phyloP scores from a whole-genome alignment of 2,888 invertebrate species.

The Lottia scabra region DNA sequence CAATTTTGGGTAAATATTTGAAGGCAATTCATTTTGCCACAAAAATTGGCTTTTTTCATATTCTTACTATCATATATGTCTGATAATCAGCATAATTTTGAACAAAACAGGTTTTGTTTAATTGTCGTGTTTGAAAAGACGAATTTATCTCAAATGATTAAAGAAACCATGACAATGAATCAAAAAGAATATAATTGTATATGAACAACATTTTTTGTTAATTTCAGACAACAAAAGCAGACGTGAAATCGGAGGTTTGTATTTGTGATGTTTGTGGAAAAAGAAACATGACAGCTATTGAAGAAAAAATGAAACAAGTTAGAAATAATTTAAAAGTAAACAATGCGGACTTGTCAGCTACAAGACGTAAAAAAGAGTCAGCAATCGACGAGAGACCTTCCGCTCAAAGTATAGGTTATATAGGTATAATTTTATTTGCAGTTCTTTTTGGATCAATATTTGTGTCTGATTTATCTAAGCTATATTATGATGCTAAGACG shows the following conservation, averaged over 20 bases:
- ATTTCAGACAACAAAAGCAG: too few relatives aligned
- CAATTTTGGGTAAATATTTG: too few relatives aligned
- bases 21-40: too few relatives aligned
- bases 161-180: too few relatives aligned
- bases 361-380: not conserved
- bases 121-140: too few relatives aligned
- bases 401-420: not conserved
- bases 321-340: not conserved
- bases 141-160: too few relatives aligned
- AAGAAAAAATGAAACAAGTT: not conserved
- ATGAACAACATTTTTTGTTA: too few relatives aligned
- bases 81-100: too few relatives aligned
- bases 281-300: not conserved
- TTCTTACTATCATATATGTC: too few relatives aligned
- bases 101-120: too few relatives aligned
- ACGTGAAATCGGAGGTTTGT: not conserved
- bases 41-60: too few relatives aligned
- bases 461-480: not conserved
- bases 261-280: not conserved
- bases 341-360: not conserved
- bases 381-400: not conserved
- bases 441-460: not conserved
- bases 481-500: not conserved
- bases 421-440: not conserved
- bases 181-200: too few relatives aligned